A percentile compares a stretch with the other conserved stretches of the same genome.
These are phyloP conservation scores for Nanorana parkeri DNA, from an alignment of 2,113 vertebrate genomes.

Conservation along the genomic window DNA sequence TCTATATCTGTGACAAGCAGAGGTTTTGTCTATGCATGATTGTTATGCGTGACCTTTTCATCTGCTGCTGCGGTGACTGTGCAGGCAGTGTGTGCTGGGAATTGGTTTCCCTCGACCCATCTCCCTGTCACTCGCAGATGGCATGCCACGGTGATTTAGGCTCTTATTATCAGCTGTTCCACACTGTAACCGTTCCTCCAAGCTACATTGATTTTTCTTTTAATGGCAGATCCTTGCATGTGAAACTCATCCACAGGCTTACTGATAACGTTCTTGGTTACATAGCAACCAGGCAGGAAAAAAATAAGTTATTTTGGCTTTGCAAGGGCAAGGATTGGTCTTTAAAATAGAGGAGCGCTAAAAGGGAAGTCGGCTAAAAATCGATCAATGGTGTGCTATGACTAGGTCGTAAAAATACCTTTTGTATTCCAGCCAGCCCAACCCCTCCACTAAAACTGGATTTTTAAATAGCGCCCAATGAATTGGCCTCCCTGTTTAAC, in stretches of 20 bases:
- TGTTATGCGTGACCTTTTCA: conserved; percentile 10
- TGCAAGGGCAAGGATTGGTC: conserved; percentile 51
- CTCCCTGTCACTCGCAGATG: conserved; percentile 53
- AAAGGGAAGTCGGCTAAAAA: no score
- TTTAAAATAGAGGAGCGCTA: no score
- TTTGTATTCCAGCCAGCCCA: no score
- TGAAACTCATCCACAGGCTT: conserved; percentile 60
- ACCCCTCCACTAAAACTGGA: no score
- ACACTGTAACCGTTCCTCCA: conserved; percentile 22
- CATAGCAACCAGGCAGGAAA: conserved; percentile 63
- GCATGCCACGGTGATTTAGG: conserved; percentile 32
- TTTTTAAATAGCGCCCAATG: no score
- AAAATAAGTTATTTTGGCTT: conserved; percentile 46
- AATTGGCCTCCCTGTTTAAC: no score
- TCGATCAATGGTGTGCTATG: no score
- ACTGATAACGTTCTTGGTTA: conserved; percentile 64
- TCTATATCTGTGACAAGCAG: background rate
- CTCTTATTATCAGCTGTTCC: conserved; percentile 61
- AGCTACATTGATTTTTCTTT: conserved; percentile 63
- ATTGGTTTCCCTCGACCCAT: conserved; percentile 37
- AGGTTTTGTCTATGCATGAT: background rate
- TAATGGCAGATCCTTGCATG: conserved; percentile 57
- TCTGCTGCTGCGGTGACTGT: background rate
- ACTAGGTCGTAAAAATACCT: no score
- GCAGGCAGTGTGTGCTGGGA: background rate